Base-by-base conservation (phyloP, 2,888 invertebrate genomes). In the Polydrusus tereticollis region DNA sequence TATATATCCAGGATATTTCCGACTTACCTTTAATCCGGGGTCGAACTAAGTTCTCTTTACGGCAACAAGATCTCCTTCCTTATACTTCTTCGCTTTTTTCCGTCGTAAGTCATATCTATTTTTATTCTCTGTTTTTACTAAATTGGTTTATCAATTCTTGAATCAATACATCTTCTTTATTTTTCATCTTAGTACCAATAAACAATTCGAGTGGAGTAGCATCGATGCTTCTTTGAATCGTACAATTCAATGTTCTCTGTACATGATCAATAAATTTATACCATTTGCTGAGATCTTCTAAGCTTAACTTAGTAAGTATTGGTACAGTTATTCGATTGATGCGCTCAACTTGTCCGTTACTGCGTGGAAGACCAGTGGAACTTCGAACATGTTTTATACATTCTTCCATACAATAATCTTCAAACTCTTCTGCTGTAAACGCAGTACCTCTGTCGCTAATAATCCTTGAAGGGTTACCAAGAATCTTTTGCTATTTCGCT, bases 11-110 rank as follows among this genome's bases (percentile, higher is more conserved):
- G 66, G 58, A 43, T 69, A 72, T 2, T 75, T 77, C 82, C n/a
- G n/a, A n/a, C n/a, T n/a, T n/a, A n/a, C n/a, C n/a, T n/a, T n/a
- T n/a, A n/a, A n/a, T n/a, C n/a, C 84, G 10, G 78, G 72, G 1
- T 81, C 82, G 76, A 82, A 82, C 65, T 84, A 82, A 0, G 83
- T 83, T 16, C 82, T 67, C 68, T 83, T 81, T 16, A 84, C 83
- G 1, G 82, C 83, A 0, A 84, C 82, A 20, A 80, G 38, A 62
- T 81, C 79, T n/a, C 73, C 75, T 16, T 69, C 62, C 23, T 72
- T 52, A 55, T 82, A 81, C 26, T 58, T 38, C 21, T 8, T 74
- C 1, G 80, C 72, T 29, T 69, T 50, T 65, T 75, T 79, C 52
- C 78, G 69, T 55, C 75, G 71, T 60, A 72, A 73, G 59, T 81